Base-by-base conservation (phyloP, 2,797 vertebrate genomes). In the Choloepus didactylus region DNA sequence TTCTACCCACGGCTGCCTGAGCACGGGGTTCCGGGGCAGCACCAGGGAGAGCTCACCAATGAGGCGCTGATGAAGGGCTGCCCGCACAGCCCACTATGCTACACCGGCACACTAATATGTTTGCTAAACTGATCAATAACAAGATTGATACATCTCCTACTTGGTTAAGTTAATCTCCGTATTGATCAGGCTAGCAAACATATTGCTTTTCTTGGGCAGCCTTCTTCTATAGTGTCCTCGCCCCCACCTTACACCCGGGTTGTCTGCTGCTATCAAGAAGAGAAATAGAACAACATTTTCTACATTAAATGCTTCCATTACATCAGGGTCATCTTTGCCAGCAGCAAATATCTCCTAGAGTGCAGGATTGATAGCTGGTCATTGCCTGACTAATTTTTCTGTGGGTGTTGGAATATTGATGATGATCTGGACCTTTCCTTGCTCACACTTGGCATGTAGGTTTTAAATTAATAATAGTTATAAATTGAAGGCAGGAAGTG, bases 61-160 rank as follows among this genome's bases (percentile, higher is more conserved):
- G 2, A 1, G 19, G 70, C 10, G 64, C 70, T 66, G 92, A 95
- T 79, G 85, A 84, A 92, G 8, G 8, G 8, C 7, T 5, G 1
- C 15, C 49, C 0, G 0, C 60, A 31, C 1, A 64, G 77, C 19
- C 73, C 59, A 92, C 18, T 75, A 54, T 3, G 44, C 73, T 0
- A 66, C 54, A 85, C 46, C 81, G 90, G 86, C 91, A 96, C 96
- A 97, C 92, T 0, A 0, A 97, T 98, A 94, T 69, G 91, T 97
- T 98, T 97, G 64, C 97, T 95, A 89, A 97, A 69, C 95, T 98
- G 97, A 98, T 98, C 98, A 97, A 98, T 98, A 98, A 38, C 81
- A 93, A 97, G 98, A 98, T 98, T 98, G 98, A 97, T 96, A 93
- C 67, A 75, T 70, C 95, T 92, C 91, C 92, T 51, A 96, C 97